Evolutionary conservation across 2,797 vertebrate species (phyloP), one percentile per base, ranked within the genome.

Genomic region (Galagoides demidoff): DNA sequence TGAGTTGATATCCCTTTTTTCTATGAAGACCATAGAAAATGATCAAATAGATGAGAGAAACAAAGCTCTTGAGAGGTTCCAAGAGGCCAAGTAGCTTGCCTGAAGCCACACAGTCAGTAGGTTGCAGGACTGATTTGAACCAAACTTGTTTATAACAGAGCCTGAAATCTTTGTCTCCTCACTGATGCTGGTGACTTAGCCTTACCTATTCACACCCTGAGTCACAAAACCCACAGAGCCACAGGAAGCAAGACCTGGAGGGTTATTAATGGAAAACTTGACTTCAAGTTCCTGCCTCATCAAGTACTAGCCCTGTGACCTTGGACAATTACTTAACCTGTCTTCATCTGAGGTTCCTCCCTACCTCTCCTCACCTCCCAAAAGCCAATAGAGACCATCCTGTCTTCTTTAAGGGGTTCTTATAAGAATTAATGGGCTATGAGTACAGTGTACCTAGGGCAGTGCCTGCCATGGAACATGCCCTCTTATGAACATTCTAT

Each of bases 331-430:
- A 68, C 34, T 43, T 61, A 34, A 27, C 20, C 49, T 43, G 10
- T 71, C 34, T 57, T 76, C 45, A 52, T 64, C 61, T 81, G 43
- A 95, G 25, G 14, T 39, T 82, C 37, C 45, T 31, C 17, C 57
- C 57, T 5, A 20, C 7, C 20, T 39, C n/a, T 3, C 49, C 4
- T 37, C 23, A 1, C 16, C 39, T 12, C 1, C 17, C 3, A 9
- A 13, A 63, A 78, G 16, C 29, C 52, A 16, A 3, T 0, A 83
- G 91, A 61, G 34, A 25, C 12, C 19, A 43, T 70, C 43, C 14
- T 7, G 11, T 43, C 27, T 19, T 68, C 61, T 78, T 82, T 45
- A 71, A 79, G 34, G 61, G 7, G 12, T 90, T 95, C 61, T 64
- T 37, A 7, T 2, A 59, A 77, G 57, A 95, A 87, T 68, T 73